A percentile compares a stretch with the other conserved stretches of the same genome.
phyloP scores from a whole-genome alignment of 2,797 vertebrate genomes.

The Spatula versicolor region DNA sequence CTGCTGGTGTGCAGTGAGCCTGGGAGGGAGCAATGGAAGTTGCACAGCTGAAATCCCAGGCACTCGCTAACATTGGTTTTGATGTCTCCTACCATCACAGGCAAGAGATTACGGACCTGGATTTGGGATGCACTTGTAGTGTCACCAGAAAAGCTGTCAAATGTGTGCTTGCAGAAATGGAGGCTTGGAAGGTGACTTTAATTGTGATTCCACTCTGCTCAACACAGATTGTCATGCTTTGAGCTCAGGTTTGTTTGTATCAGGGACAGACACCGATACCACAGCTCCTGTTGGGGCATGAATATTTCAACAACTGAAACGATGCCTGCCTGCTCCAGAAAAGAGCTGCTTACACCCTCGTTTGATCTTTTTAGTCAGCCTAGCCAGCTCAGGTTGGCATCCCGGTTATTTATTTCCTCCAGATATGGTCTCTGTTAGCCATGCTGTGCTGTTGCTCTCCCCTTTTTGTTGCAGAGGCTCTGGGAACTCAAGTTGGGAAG shows the following conservation, averaged over 20 bases:
- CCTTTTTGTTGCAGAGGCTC: not conserved
- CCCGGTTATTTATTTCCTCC: slow-evolving; percentile 10
- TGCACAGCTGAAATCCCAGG: not conserved
- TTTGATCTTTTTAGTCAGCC: slow-evolving; percentile 48
- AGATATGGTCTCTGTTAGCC: not conserved
- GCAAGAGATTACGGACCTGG: not conserved
- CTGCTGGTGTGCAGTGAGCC: not conserved
- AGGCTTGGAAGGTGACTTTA: slow-evolving; percentile 3
- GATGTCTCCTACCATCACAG: not conserved
- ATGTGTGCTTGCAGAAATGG: not conserved
- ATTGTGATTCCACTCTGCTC: slow-evolving; percentile 8
- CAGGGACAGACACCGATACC: slow-evolving; percentile 36
- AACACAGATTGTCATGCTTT: slow-evolving; percentile 43
- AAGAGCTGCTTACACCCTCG: not conserved
- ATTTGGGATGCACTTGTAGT: slow-evolving; percentile 45
- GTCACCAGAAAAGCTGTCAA: not conserved
- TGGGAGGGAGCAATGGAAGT: not conserved
- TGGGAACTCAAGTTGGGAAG: not conserved
- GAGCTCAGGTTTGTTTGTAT: slow-evolving; percentile 56
- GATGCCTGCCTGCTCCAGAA: slow-evolving; percentile 51
- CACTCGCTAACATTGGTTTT: not conserved
- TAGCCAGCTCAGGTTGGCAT: slow-evolving; percentile 9
- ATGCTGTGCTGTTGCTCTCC: not conserved
- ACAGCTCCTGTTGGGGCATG: slow-evolving; percentile 35
- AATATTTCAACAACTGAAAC: slow-evolving; percentile 63